Evolutionary conservation across 2,888 invertebrate species (phyloP).

Genomic region (Ormyrus rosae): DNA sequence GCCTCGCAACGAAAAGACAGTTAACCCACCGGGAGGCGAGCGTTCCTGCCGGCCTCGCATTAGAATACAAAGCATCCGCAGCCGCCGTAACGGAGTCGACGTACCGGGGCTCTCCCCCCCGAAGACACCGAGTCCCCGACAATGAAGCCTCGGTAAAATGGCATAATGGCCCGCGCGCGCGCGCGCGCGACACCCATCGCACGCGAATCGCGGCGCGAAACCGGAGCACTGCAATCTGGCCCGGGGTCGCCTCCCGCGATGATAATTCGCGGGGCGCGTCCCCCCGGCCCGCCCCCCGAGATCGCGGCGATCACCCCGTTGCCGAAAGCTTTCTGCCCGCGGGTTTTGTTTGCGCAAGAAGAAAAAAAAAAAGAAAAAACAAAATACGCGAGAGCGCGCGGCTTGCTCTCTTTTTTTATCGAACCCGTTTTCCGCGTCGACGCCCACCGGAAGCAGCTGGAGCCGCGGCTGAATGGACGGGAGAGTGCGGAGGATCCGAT

Average conservation of each 20-base stretch:
- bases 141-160: constrained; percentile 50
- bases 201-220: constrained; percentile 62
- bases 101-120: no score
- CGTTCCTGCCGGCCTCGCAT: no score
- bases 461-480: constrained; percentile 69
- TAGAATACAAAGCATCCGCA: no score
- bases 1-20: no score
- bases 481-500: no score
- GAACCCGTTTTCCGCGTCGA: constrained; percentile 74
- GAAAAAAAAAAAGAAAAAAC: constrained; percentile 8
- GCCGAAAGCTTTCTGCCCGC: constrained; percentile 27
- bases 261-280: constrained; percentile 70
- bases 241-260: constrained; percentile 68
- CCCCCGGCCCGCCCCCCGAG: constrained; percentile 67
- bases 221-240: constrained; percentile 72
- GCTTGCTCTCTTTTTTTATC: constrained; percentile 60
- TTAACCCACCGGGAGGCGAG: no score
- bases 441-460: constrained; percentile 76
- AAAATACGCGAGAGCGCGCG: constrained; percentile 1
- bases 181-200: constrained; percentile 61
- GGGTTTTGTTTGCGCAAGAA: constrained; percentile 24
- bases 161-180: constrained; percentile 57
- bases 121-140: not conserved
- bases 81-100: no score
- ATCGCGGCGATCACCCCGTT: constrained; percentile 60